These are phyloP conservation scores for Cosmopolites sordidus DNA, from an alignment of 2,888 invertebrate genomes.

Conservation along the genomic window DNA sequence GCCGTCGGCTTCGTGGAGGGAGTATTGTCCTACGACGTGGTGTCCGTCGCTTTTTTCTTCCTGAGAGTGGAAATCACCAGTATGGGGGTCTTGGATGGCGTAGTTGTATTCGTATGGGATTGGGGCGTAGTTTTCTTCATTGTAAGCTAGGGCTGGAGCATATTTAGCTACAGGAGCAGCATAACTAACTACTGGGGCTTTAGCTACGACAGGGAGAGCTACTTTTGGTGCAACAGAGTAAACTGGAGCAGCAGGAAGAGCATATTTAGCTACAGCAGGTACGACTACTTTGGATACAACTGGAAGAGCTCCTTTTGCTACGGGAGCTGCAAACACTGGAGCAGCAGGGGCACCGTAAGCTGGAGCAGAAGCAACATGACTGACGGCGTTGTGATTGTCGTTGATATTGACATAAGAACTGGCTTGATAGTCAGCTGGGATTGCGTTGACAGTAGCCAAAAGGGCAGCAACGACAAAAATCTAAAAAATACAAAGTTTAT, in stretches of 20 bases:
- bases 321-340: constrained; percentile 1
- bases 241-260: constrained; percentile 11
- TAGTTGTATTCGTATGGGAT: constrained; percentile 7
- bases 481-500: too few relatives aligned
- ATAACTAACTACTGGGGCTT: constrained; percentile 11
- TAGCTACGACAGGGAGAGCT: constrained; percentile 12
- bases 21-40: constrained; percentile 54
- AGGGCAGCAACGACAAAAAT: constrained; percentile 39
- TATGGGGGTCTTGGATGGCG: constrained; percentile 38
- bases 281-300: constrained; percentile 16
- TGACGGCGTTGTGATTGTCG: constrained; percentile 30
- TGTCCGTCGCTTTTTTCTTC: constrained; percentile 55
- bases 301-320: constrained; percentile 12
- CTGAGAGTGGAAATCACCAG: constrained; percentile 56
- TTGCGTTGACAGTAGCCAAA: constrained; percentile 37
- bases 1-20: constrained; percentile 55
- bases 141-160: constrained; percentile 13
- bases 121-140: constrained; percentile 22
- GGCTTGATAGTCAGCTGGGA: constrained; percentile 27
- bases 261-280: constrained; percentile 17
- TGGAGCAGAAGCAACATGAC: constrained; percentile 26
- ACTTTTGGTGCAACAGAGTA: constrained; percentile 3
- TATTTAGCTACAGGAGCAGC: constrained; percentile 14
- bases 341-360: too few relatives aligned
- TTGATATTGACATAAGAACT: constrained; percentile 31